Conservation (phyloP, 2,888 invertebrate species). For the Amphipoea oculea region DNA sequence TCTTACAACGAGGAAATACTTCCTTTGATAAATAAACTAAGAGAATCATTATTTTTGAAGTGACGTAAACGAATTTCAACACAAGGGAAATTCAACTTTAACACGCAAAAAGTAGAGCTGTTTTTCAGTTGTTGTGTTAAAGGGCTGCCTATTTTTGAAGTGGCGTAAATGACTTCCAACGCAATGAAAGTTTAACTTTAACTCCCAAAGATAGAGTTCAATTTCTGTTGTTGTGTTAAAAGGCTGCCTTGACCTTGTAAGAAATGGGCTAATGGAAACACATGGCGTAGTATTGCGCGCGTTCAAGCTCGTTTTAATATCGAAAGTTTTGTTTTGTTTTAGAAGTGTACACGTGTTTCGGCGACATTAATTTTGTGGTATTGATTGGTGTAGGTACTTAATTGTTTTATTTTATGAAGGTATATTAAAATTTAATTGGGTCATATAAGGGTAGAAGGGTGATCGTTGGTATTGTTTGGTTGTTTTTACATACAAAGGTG, state of each 20-base stretch:
- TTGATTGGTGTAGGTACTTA: constrained; percentile 9
- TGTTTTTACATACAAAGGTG: background rate
- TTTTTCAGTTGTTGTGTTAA: background rate
- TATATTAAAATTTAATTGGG: background rate
- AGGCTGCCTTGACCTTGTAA: constrained; percentile 41
- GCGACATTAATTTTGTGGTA: constrained; percentile 22
- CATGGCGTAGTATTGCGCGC: constrained; percentile 44
- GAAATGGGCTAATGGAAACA: constrained; percentile 50
- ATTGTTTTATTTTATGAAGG: constrained; percentile 4
- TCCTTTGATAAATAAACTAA: constrained; percentile 59
- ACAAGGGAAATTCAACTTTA: constrained; percentile 20
- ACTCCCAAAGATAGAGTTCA: background rate
- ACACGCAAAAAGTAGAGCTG: background rate
- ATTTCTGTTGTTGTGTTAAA: background rate
- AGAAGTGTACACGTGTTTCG: constrained; percentile 9
- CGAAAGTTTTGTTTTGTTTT: constrained; percentile 31
- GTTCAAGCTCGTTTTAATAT: constrained; percentile 25
- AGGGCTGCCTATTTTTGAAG: constrained; percentile 10
- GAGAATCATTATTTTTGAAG: constrained; percentile 22
- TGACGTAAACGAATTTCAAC: constrained; percentile 30
- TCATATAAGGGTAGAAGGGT: background rate
- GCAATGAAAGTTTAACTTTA: background rate
- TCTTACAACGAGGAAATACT: constrained; percentile 52
- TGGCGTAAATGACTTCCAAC: constrained; percentile 14
- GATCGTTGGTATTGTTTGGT: background rate